Percentiles rank a stretch among this genome's conserved stretches.
Evolutionary conservation across 1,140 invertebrate genomes (phyloP).

Genomic region (Proales similis): DNA sequence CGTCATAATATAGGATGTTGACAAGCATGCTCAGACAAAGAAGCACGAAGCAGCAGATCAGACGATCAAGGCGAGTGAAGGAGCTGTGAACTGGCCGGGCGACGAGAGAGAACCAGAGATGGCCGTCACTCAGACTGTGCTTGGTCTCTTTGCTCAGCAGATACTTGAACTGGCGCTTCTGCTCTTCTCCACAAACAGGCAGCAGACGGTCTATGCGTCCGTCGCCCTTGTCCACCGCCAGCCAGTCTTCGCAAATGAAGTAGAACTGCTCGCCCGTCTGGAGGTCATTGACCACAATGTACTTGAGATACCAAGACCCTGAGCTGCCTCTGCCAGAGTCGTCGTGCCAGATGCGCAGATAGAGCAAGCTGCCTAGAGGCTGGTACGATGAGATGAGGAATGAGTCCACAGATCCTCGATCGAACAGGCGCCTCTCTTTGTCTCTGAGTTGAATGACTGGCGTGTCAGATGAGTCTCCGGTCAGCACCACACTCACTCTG

Average conservation of each 20-base stretch:
- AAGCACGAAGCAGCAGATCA: conserved; percentile 27
- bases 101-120: conserved; percentile 35
- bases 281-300: conserved; percentile 49
- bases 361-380: conserved; percentile 47
- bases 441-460: not conserved
- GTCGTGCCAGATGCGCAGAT: conserved; percentile 53
- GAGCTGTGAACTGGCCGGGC: conserved; percentile 1
- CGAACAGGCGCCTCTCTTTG: conserved; percentile 38
- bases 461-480: conserved; percentile 32
- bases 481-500: conserved; percentile 38
- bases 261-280: conserved; percentile 51
- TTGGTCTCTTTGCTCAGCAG: conserved; percentile 19
- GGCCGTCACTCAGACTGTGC: conserved; percentile 30
- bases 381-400: conserved; percentile 55
- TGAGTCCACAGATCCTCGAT: conserved; percentile 44
- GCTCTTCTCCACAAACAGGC: conserved; percentile 2
- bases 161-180: conserved; percentile 11
- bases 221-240: conserved; percentile 52
- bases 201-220: conserved; percentile 52
- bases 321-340: conserved; percentile 45
- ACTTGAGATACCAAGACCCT: conserved; percentile 51
- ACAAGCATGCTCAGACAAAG: conserved; percentile 24
- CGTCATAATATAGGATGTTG: conserved; percentile 21
- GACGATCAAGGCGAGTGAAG: conserved; percentile 17
- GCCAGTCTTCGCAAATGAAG: conserved; percentile 50